These are phyloP conservation scores for Hartigia nigra DNA, from an alignment of 2,888 invertebrate genomes.

Conservation along the genomic window DNA sequence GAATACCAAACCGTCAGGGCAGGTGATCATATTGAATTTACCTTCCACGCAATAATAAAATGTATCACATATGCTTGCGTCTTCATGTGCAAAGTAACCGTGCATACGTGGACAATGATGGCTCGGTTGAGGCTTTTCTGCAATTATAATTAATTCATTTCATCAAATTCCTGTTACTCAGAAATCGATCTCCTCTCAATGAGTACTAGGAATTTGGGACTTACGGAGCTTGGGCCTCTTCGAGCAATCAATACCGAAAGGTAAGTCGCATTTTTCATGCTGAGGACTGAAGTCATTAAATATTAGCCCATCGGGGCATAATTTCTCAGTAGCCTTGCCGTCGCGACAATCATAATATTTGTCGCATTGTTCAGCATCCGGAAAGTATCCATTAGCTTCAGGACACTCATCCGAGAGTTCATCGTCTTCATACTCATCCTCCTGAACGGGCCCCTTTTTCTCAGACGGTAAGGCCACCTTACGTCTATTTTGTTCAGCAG, in stretches of 20 bases:
- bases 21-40: constrained; percentile 89
- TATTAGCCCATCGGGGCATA: constrained; percentile 90
- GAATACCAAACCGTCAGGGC: constrained; percentile 88
- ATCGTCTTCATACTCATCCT: constrained; percentile 69
- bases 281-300: constrained; percentile 87
- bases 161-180: background rate
- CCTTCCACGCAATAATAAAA: constrained; percentile 93
- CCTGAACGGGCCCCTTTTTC: constrained; percentile 41
- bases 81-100: constrained; percentile 89
- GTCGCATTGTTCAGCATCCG: constrained; percentile 88
- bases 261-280: constrained; percentile 88
- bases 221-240: constrained; percentile 83
- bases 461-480: constrained; percentile 38
- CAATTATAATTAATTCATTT: constrained; percentile 24
- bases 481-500: constrained; percentile 58
- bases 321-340: constrained; percentile 79
- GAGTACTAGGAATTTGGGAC: constrained; percentile 57
- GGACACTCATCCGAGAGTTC: constrained; percentile 79
- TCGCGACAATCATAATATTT: constrained; percentile 86
- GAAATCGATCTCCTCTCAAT: background rate
- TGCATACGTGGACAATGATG: constrained; percentile 84
- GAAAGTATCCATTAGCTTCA: constrained; percentile 84
- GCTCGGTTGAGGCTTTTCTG: constrained; percentile 80
- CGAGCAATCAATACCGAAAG: constrained; percentile 87
- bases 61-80: constrained; percentile 81